phyloP scores from a whole-genome alignment of 2,113 vertebrate species.

The Saccopteryx leptura region DNA sequence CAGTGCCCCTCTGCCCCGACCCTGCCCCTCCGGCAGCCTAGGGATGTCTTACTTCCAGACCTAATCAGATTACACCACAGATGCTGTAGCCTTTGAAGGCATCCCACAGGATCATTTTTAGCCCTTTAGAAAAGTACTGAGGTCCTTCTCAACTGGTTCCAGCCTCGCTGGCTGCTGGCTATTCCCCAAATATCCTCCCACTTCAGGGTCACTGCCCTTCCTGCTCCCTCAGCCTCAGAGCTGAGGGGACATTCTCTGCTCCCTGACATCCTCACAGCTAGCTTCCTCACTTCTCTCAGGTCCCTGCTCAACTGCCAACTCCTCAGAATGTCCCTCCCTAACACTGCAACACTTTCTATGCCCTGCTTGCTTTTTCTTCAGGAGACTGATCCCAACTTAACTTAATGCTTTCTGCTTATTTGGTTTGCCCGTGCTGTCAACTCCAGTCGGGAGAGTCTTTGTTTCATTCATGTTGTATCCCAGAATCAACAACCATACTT shows the following conservation, averaged over 20 bases:
- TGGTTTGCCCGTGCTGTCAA: neutral
- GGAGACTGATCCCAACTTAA: neutral
- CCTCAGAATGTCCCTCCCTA: neutral
- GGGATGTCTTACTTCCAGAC: neutral
- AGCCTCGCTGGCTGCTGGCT: neutral
- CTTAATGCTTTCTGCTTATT: neutral
- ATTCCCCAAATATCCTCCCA: neutral
- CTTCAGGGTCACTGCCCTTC: too few species aligned
- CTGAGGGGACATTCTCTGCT: too few species aligned
- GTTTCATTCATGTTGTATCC: neutral
- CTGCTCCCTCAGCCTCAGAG: neutral
- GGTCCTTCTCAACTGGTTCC: neutral
- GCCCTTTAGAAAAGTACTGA: neutral
- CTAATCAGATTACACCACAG: rapidly evolving
- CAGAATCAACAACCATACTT: neutral
- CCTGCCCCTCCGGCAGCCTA: neutral
- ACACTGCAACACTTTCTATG: neutral
- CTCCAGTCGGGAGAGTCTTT: neutral
- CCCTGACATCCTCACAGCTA: too few species aligned
- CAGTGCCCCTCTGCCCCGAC: neutral
- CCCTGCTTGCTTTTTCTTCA: neutral
- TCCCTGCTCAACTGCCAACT: neutral
- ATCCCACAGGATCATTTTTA: neutral
- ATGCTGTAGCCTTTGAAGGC: neutral
- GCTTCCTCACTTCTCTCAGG: neutral